Percentiles rank a stretch among this genome's conserved stretches.
phyloP scores from a whole-genome alignment of 2,888 invertebrate genomes.

The Empis stercorea region DNA sequence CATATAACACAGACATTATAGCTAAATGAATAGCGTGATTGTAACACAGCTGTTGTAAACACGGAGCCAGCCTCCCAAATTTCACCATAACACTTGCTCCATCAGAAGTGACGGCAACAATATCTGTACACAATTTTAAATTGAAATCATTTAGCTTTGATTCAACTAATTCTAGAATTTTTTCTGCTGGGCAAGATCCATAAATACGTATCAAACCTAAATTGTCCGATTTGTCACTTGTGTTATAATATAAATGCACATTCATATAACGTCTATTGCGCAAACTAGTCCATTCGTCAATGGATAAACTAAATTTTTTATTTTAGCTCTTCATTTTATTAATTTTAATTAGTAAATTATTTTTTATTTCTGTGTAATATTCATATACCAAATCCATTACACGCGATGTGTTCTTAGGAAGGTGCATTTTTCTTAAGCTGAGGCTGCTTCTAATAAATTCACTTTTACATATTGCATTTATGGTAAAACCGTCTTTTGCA shows the following conservation, averaged over 20 bases:
- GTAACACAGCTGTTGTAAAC: constrained; percentile 3
- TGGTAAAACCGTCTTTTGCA: background rate
- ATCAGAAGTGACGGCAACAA: constrained; percentile 3
- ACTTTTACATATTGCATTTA: background rate
- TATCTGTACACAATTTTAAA: background rate
- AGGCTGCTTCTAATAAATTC: background rate
- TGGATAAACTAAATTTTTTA: background rate
- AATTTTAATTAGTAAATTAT: background rate
- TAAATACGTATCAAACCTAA: background rate
- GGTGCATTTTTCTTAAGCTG: background rate
- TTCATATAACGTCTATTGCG: no score
- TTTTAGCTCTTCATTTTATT: background rate
- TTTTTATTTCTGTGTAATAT: background rate
- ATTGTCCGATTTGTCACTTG: background rate
- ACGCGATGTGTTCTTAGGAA: background rate
- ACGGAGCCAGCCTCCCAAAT: constrained; percentile 1
- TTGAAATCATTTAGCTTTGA: background rate
- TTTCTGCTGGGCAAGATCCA: background rate
- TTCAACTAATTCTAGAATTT: background rate
- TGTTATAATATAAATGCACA: background rate
- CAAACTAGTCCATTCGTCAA: background rate
- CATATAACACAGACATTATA: background rate
- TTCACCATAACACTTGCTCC: constrained; percentile 3
- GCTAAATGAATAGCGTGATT: constrained; percentile 5
- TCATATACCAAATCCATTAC: background rate